Base-by-base conservation (phyloP, 2,113 vertebrate species). In the Brachyhypopomus occidentalis region DNA sequence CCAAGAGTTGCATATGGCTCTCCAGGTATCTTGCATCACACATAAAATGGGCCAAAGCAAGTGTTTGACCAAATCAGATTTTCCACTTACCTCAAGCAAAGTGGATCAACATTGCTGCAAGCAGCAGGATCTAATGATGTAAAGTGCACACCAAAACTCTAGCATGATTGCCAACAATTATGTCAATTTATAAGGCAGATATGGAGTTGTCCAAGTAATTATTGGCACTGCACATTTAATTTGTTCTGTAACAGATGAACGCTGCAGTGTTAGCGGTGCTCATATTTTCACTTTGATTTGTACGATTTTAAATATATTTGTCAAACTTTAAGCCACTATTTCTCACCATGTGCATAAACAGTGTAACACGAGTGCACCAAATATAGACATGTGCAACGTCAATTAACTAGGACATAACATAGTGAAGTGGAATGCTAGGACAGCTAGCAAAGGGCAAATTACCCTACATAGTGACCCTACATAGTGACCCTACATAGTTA, bases 71-170 rank as follows among this genome's bases (percentile, higher is more conserved):
- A 16, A 67, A 20, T 70, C 5, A 16, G 36, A 20, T 70, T 38
- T 41, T 70, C 34, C 36, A 70, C 19, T 22, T 22, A 36, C 36
- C 20, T 41, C 66, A 70, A 70, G 36, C 22, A 69, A 36, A 38
- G 34, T 41, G 36, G 36, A 70, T 41, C 36, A 38, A 41, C 20
- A 20, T 22, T 70, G 66, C 19, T 70, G 3, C 66, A 70, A 70
- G 66, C 36, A 70, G 34, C 30, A 67, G 64, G 36, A 67, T 2
- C 66, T 41, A 70, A 70, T 41, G 19, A 70, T 70, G 34, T 34
- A 70, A 67, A 70, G 23, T 38, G n/a, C 66, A 41, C 66, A 41
- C 20, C 36, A 41, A 70, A 41, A 17, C 5, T 1, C 20, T 70
- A 1, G 7, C 36, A 41, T 9, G 20, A 22, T 4, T 70, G 66